Conservation (phyloP, 2,797 vertebrate genomes). For the Distichodus sexfasciatus region DNA sequence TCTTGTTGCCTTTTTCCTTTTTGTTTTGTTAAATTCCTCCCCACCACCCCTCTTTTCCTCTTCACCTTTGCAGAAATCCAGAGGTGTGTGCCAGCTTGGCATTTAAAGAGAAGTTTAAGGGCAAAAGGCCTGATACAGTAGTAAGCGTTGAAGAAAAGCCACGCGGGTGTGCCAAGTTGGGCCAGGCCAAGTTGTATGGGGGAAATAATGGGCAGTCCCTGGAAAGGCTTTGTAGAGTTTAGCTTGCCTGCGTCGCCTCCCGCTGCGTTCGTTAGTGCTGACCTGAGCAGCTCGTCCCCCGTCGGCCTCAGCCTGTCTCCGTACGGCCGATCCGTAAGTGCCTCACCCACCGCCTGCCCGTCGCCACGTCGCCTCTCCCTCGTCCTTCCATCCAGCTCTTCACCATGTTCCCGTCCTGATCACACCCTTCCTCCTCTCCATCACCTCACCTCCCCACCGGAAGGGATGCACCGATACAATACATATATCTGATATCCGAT, state of each 20-base stretch:
- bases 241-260: constrained; percentile 79
- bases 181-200: constrained; percentile 58
- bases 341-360: constrained; percentile 49
- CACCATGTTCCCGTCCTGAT: constrained; percentile 50
- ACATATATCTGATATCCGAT: too few species aligned
- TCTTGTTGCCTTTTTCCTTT: constrained; percentile 71
- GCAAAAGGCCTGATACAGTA: constrained; percentile 10
- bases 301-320: constrained; percentile 82
- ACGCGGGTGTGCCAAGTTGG: constrained; percentile 35
- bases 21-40: constrained; percentile 51
- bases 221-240: constrained; percentile 84
- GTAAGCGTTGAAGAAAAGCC: constrained; percentile 49
- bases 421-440: constrained; percentile 59
- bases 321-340: constrained; percentile 82
- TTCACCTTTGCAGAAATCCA: constrained; percentile 81
- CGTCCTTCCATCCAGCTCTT: constrained; percentile 24
- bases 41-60: constrained; percentile 58
- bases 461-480: too few species aligned
- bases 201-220: constrained; percentile 80
- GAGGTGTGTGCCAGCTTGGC: constrained; percentile 76
- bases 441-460: constrained; percentile 66
- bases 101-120: constrained; percentile 21
- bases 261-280: constrained; percentile 78
- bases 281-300: constrained; percentile 80
- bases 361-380: constrained; percentile 38